Evolutionary conservation across 2,113 vertebrate genomes (phyloP).

Genomic region (Clinocottus analis): DNA sequence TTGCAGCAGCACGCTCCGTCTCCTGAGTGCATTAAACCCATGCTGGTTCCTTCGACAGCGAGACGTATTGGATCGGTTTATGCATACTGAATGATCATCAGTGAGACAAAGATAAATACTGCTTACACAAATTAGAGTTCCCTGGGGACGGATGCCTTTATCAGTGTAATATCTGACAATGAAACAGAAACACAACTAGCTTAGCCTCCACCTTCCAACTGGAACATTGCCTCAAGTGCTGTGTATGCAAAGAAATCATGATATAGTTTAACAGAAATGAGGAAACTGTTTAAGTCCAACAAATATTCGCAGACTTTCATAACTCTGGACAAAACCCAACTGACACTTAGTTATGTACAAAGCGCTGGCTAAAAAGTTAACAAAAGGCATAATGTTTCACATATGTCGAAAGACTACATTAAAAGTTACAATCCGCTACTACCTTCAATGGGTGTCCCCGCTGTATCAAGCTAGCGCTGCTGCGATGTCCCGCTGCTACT

Average conservation of each 20-base stretch:
- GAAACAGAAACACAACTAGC: conserved; percentile 8
- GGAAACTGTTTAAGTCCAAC: background rate
- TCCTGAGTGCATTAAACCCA: conserved; percentile 32
- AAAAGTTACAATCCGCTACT: too few species aligned
- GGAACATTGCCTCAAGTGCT: background rate
- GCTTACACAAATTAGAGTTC: conserved; percentile 10
- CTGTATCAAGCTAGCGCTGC: too few species aligned
- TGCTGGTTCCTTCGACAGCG: conserved; percentile 23
- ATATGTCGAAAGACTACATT: too few species aligned
- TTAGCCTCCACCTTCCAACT: background rate
- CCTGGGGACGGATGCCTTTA: conserved; percentile 15
- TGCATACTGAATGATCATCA: conserved; percentile 57
- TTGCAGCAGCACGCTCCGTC: conserved; percentile 46
- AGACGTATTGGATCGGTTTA: conserved; percentile 14
- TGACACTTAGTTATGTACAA: too few species aligned
- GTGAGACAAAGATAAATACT: conserved; percentile 26
- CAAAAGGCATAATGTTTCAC: too few species aligned
- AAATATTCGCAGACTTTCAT: background rate
- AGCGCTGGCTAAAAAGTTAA: too few species aligned
- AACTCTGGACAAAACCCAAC: background rate
- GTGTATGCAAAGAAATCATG: background rate
- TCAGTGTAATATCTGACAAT: conserved; percentile 9
- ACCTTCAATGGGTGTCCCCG: too few species aligned
- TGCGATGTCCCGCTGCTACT: too few species aligned
- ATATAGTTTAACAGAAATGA: background rate